phyloP scores from a whole-genome alignment of 2,888 invertebrate species.

The Sceliomorpha sp. region DNA sequence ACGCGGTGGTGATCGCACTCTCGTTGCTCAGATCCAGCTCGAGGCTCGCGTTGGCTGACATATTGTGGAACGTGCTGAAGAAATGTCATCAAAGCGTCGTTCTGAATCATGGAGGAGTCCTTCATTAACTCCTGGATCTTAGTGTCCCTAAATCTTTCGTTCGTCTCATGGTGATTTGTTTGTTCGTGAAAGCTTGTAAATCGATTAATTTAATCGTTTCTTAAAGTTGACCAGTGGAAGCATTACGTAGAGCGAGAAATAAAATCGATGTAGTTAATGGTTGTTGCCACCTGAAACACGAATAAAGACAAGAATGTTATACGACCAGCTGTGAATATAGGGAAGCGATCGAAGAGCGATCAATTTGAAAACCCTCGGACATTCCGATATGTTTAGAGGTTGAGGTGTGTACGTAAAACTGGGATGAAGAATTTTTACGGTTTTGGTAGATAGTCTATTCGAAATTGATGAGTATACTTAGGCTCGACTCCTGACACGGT shows the following conservation, averaged over 20 bases:
- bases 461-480: background rate
- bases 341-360: no score
- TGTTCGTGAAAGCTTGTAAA: background rate
- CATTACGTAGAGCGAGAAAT: no score
- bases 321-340: no score
- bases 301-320: no score
- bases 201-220: no score
- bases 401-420: no score
- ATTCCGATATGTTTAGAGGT: no score
- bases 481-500: constrained; percentile 8
- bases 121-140: constrained; percentile 20
- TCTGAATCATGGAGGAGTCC: no score
- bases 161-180: background rate
- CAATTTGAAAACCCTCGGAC: no score
- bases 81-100: constrained; percentile 42
- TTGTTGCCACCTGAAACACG: no score
- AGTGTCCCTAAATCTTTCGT: constrained; percentile 10
- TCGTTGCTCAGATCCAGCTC: constrained; percentile 37
- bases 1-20: constrained; percentile 29
- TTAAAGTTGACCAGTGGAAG: no score
- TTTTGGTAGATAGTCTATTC: constrained; percentile 10
- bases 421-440: background rate
- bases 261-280: no score
- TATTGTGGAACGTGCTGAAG: constrained; percentile 27
- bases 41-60: constrained; percentile 45